Conservation (phyloP, 2,888 invertebrate genomes). For the Heliconius cydno region DNA sequence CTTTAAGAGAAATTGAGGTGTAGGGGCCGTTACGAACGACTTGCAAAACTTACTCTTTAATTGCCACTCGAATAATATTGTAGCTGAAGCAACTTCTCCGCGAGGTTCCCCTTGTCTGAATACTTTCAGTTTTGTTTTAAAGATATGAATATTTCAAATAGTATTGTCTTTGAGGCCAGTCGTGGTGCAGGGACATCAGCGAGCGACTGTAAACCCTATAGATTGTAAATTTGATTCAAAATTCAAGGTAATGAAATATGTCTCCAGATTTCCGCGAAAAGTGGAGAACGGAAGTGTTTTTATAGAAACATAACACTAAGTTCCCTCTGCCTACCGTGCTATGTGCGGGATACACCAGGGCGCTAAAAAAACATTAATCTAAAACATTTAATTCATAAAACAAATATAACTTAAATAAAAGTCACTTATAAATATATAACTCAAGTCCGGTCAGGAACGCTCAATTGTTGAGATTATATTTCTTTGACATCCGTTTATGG, state of each 20-base stretch:
- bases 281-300: too few relatives aligned
- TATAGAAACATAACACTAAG: too few relatives aligned
- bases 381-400: not conserved
- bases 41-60: constrained; percentile 77
- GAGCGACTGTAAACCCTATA: too few relatives aligned
- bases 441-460: not conserved
- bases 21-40: constrained; percentile 71
- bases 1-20: constrained; percentile 78
- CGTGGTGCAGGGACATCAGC: too few relatives aligned
- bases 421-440: constrained; percentile 28
- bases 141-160: not conserved
- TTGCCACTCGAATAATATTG: constrained; percentile 52
- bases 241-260: too few relatives aligned
- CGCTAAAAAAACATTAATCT: too few relatives aligned
- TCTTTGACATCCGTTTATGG: constrained; percentile 72
- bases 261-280: too few relatives aligned
- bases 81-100: not conserved
- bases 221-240: too few relatives aligned
- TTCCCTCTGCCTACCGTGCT: too few relatives aligned
- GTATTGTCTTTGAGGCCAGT: too few relatives aligned
- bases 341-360: too few relatives aligned
- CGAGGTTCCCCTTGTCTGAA: not conserved
- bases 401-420: constrained; percentile 21
- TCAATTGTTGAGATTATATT: constrained; percentile 71
- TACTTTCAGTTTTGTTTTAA: not conserved